Evolutionary conservation across 2,113 vertebrate genomes (phyloP).

Genomic region (Illadopsis cleaveri): DNA sequence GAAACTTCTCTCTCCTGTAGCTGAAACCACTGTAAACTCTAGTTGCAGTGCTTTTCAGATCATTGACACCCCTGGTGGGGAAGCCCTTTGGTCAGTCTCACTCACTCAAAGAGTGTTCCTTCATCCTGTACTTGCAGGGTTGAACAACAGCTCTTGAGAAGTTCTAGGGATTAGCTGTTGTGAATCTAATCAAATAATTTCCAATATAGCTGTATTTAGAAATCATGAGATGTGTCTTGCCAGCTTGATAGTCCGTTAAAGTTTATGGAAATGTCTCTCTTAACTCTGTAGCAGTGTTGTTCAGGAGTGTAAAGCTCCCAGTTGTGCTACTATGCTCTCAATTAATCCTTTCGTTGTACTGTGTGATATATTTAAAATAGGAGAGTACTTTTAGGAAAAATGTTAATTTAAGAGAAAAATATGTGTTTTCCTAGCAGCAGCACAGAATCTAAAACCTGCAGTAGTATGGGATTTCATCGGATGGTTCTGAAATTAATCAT

Average conservation of each 20-base stretch:
- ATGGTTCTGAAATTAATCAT: background rate
- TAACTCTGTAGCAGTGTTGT: background rate
- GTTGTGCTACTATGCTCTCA: background rate
- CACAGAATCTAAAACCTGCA: background rate
- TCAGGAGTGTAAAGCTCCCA: background rate
- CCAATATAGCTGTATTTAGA: background rate
- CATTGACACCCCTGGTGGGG: background rate
- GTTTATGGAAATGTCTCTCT: background rate
- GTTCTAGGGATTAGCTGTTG: background rate
- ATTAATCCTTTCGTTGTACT: background rate
- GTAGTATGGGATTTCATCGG: background rate
- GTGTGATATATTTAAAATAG: background rate
- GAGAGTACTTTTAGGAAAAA: background rate
- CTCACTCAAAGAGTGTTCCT: background rate
- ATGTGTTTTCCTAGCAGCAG: background rate
- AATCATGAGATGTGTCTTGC: background rate
- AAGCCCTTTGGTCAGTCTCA: background rate
- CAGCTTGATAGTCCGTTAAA: background rate
- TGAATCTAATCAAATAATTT: background rate
- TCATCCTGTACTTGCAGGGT: background rate
- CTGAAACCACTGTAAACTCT: background rate
- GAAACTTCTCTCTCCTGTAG: background rate
- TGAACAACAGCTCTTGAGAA: background rate
- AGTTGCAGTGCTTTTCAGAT: background rate
- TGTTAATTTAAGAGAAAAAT: background rate